Evolutionary conservation across 2,797 vertebrate genomes (phyloP).

Genomic region (Hipposideros larvatus): DNA sequence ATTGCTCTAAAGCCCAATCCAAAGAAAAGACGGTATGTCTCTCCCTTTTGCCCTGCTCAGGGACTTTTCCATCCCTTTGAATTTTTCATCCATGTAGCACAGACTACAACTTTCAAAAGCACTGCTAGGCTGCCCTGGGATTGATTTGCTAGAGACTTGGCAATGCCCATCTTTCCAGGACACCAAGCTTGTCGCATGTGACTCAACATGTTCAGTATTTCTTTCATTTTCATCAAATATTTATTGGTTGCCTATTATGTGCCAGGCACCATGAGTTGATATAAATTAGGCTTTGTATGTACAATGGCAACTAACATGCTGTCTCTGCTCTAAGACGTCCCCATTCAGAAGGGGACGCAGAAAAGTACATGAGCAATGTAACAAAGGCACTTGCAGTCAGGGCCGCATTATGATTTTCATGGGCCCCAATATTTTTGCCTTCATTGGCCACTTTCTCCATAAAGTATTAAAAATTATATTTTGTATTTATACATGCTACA

Average conservation of each 20-base stretch:
- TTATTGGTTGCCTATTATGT: not conserved
- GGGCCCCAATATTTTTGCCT: not conserved
- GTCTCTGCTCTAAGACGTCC: not conserved
- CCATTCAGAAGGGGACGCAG: not conserved
- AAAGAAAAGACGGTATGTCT: not conserved
- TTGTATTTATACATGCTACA: not conserved
- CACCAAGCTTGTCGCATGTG: not conserved
- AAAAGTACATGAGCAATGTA: not conserved
- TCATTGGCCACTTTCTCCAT: not conserved
- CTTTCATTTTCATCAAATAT: slow-evolving; percentile 27
- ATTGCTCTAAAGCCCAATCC: not conserved
- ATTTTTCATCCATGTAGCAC: not conserved
- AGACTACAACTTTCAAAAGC: not conserved
- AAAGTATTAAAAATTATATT: slow-evolving; percentile 8
- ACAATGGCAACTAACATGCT: not conserved
- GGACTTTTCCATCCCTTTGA: not conserved
- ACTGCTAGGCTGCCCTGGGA: not conserved
- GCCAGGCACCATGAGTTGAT: not conserved
- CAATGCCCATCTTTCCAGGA: not conserved
- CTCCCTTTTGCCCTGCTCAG: not conserved
- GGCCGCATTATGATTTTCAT: not conserved
- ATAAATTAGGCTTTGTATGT: not conserved
- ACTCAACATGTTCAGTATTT: slow-evolving; percentile 28
- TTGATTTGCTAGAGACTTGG: not conserved
- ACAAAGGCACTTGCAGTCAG: not conserved